These are phyloP conservation scores for Heliconius hermathena DNA, from an alignment of 1,140 invertebrate genomes.

Conservation along the genomic window DNA sequence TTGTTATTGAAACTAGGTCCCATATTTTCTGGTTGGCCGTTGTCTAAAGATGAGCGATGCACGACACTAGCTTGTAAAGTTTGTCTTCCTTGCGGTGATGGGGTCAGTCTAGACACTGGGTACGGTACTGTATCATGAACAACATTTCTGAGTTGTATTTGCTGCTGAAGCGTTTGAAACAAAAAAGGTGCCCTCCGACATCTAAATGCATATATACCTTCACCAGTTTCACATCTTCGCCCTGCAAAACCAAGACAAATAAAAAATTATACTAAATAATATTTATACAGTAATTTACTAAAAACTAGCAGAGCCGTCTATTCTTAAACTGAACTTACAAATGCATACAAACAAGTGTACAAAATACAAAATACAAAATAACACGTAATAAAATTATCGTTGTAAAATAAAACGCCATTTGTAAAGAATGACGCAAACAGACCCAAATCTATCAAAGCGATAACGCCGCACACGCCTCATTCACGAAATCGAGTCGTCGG, in stretches of 20 bases:
- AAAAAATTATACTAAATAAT: too few species aligned
- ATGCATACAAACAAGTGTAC: too few species aligned
- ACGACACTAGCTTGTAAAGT: slow-evolving; percentile 73
- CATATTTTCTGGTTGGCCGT: slow-evolving; percentile 58
- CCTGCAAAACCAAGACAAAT: slow-evolving; percentile 70
- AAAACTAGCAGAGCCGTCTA: too few species aligned
- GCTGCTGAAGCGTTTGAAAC: slow-evolving; percentile 94
- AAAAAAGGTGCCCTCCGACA: slow-evolving; percentile 94
- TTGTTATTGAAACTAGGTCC: slow-evolving; percentile 51
- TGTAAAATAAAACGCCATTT: too few species aligned
- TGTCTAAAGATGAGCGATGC: slow-evolving; percentile 72
- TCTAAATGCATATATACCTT: slow-evolving; percentile 96
- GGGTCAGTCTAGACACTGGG: slow-evolving; percentile 74
- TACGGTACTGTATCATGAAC: slow-evolving; percentile 83
- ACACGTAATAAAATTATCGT: too few species aligned
- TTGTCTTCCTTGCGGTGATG: slow-evolving; percentile 66
- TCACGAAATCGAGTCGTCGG: too few species aligned
- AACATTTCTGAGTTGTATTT: slow-evolving; percentile 86
- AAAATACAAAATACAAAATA: too few species aligned
- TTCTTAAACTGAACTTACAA: too few species aligned
- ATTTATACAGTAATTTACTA: too few species aligned
- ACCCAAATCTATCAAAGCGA: too few species aligned
- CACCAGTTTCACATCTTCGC: slow-evolving; percentile 94
- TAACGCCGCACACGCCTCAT: too few species aligned
- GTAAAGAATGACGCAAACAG: too few species aligned